Conservation (phyloP, 1,140 invertebrate genomes). For the Drosophila eugracilis region DNA sequence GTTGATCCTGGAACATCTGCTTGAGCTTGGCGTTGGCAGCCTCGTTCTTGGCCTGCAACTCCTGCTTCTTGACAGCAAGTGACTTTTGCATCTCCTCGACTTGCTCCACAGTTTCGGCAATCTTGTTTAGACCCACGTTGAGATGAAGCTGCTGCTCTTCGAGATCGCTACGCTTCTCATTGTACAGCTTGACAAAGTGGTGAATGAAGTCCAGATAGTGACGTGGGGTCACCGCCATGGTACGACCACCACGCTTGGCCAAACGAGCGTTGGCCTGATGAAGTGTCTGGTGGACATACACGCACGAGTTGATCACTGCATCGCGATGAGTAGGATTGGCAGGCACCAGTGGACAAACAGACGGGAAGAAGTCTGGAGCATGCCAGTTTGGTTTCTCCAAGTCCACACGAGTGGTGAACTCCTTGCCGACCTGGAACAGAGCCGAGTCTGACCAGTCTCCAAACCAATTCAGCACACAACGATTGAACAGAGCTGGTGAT, state of each 20-base stretch:
- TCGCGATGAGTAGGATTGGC: conserved; percentile 93
- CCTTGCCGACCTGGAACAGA: conserved; percentile 95
- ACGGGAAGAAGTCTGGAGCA: conserved; percentile 94
- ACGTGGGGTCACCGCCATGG: conserved; percentile 98
- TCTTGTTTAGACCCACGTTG: conserved; percentile 99
- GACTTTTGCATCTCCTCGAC: conserved; percentile 99
- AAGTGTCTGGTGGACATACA: conserved; percentile 98
- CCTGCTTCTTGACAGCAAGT: conserved; percentile 97
- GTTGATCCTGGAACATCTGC: conserved; percentile 99
- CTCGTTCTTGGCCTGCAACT: conserved; percentile 99
- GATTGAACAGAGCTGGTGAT: conserved; percentile 99
- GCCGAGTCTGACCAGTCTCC: conserved; percentile 99
- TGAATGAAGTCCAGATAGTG: conserved; percentile 99
- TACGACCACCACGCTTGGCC: conserved; percentile 95
- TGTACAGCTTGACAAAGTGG: conserved; percentile 99
- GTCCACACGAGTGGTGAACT: conserved; percentile 94
- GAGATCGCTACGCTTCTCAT: conserved; percentile 98
- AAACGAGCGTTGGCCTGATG: conserved; percentile 96
- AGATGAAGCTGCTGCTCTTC: conserved; percentile 99
- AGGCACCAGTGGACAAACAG: conserved; percentile 91
- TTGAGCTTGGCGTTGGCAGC: conserved; percentile 99
- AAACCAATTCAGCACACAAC: conserved; percentile 99
- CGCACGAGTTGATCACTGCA: conserved; percentile 98
- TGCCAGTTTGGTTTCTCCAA: conserved; percentile 93
- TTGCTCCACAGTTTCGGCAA: conserved; percentile 99